phyloP scores from a whole-genome alignment of 2,113 vertebrate genomes.

The Furnarius figulus region DNA sequence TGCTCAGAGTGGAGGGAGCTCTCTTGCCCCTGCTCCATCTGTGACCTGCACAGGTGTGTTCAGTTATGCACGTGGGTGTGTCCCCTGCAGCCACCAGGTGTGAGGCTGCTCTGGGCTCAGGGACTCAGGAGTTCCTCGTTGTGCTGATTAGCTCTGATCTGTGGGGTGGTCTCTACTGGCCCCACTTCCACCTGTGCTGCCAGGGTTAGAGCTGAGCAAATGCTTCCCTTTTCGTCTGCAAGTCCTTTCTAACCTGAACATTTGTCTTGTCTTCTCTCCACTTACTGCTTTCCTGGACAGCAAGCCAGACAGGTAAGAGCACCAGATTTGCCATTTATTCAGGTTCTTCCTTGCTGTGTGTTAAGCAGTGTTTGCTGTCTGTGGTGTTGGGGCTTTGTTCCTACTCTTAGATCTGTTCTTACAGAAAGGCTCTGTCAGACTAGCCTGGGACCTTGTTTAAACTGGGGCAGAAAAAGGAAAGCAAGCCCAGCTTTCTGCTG shows the following conservation, averaged over 20 bases:
- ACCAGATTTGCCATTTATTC: background rate
- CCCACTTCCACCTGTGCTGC: background rate
- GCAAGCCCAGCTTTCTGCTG: background rate
- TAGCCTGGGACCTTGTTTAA: accelerated
- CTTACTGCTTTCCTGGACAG: slow-evolving; percentile 85
- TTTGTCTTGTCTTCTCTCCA: slow-evolving; percentile 69
- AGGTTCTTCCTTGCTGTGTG: background rate
- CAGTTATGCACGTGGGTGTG: background rate
- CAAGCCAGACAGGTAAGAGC: slow-evolving; percentile 97
- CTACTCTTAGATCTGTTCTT: background rate
- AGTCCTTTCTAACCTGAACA: slow-evolving; percentile 72
- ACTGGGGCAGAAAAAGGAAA: background rate
- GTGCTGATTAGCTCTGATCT: background rate
- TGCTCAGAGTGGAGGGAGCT: background rate
- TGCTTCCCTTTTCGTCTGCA: slow-evolving; percentile 45
- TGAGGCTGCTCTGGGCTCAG: background rate
- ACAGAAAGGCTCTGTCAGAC: background rate
- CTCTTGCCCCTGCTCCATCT: background rate
- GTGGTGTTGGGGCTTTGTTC: background rate
- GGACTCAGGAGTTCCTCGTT: background rate
- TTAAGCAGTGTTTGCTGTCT: background rate
- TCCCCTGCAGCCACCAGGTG: background rate
- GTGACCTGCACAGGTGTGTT: background rate
- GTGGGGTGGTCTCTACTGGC: background rate
- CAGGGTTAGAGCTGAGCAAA: background rate